Evolutionary conservation across 2,888 invertebrate species (phyloP), one percentile per base, ranked within the genome.

Genomic region (Eumacrocentrus americanus): DNA sequence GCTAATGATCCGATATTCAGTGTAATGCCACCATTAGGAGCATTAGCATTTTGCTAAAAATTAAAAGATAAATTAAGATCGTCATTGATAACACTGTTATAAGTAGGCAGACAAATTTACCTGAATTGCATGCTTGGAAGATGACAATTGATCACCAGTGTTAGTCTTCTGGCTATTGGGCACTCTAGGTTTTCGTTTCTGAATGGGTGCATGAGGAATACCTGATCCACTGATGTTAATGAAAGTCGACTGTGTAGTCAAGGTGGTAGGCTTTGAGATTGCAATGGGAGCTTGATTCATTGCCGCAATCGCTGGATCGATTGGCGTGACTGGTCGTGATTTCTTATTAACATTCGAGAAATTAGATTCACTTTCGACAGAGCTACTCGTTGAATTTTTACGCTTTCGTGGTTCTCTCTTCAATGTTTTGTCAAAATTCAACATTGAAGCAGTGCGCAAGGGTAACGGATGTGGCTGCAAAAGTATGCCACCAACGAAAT

Each of bases 401-500:
- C 82, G 81, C 74, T 81, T 85, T 20, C 84, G 65, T 1, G 62
- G 59, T 65, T 82, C 83, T 11, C 72, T 70, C 60, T 81, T 81
- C 34, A 42, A 58, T 0, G 25, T 44, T 58, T 64, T 72, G 7
- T 69, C 68, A 35, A 66, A 68, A 54, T 61, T 69, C 7, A 69
- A 51, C 20, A 72, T n/a, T 63, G 72, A 52, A 3, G 62, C 60
- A 20, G 68, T 62, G 0, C 84, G 73, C 25, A 84, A 67, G 40
- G 84, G 84, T 0, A 88, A 82, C 0, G 88, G 88, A 76, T 85
- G 86, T 0, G 85, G 84, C 42, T 84, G 84, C 29, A 85, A 67
- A 42, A 88, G 76, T 14, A 87, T 83, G 50, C 83, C 85, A 59
- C 85, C 86, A 0, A 88, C 80, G 71, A 88, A 89, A 67, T 89